A percentile compares a stretch with the other conserved stretches of the same genome.
These are phyloP conservation scores for Tillus elongatus DNA, from an alignment of 2,888 invertebrate genomes.

Conservation along the genomic window DNA sequence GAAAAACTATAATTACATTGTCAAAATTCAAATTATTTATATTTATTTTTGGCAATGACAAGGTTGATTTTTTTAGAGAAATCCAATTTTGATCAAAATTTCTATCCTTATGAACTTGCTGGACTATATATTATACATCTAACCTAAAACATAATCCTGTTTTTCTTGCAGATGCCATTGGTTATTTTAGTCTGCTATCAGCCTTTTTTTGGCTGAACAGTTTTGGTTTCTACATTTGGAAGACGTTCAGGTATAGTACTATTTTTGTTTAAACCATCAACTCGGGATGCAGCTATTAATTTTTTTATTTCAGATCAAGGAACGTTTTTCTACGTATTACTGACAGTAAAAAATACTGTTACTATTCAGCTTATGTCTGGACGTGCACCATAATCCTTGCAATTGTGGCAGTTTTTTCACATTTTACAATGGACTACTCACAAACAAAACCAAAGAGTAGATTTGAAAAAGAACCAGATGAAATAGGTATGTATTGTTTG, in stretches of 20 bases:
- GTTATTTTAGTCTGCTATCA: slow-evolving; percentile 66
- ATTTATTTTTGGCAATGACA: too few relatives aligned
- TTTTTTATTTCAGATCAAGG: slow-evolving; percentile 54
- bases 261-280: neutral
- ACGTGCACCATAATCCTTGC: slow-evolving; percentile 62
- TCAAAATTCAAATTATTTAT: too few relatives aligned
- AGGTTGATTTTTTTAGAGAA: too few relatives aligned
- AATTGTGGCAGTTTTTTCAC: slow-evolving; percentile 67
- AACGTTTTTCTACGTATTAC: slow-evolving; percentile 79
- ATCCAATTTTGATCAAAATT: too few relatives aligned
- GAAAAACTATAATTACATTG: too few relatives aligned
- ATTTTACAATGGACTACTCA: slow-evolving; percentile 66
- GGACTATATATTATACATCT: too few relatives aligned
- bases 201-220: slow-evolving; percentile 84
- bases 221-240: slow-evolving; percentile 81
- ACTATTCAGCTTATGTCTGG: slow-evolving; percentile 78
- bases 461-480: slow-evolving; percentile 56
- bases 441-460: slow-evolving; percentile 47
- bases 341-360: slow-evolving; percentile 78
- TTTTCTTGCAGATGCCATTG: slow-evolving; percentile 71
- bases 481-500: slow-evolving; percentile 50
- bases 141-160: too few relatives aligned
- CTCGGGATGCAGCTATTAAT: slow-evolving; percentile 1
- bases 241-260: slow-evolving; percentile 63
- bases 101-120: too few relatives aligned